Base-by-base conservation (phyloP, 2,797 vertebrate species). In the Anguilla marmorata region DNA sequence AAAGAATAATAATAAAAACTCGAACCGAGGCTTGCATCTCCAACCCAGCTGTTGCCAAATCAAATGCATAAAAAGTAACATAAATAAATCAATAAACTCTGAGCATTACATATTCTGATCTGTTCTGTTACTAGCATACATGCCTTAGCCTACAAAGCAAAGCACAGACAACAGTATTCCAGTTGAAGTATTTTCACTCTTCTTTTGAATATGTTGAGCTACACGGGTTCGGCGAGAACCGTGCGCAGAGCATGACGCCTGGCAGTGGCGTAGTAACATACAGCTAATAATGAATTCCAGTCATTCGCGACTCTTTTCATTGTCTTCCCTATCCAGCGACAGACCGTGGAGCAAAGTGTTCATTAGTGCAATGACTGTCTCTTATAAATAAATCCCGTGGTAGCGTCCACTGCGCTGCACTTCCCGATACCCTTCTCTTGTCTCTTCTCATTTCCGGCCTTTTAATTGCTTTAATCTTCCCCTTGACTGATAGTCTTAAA, bases 361-460 rank as follows among this genome's bases (percentile, higher is more conserved):
- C 85, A 76, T 74, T 86, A 74, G 12, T 48, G 45, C 45, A 48
- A 30, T 52, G 85, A 86, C 1, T 74, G 63, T 86, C 45, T 76
- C 45, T 50, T 76, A 52, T 76, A 86, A 86, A 86, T 54, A 86
- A 86, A n/a, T 72, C 50, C 21, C 30, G 85, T 33, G 14, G 48
- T 16, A 30, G 54, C 33, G 85, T 76, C 66, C 66, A 4, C 63
- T 24, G 24, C 41, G 45, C 37, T 72, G 37, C 30, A n/a, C 37
- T 74, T 86, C 74, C 66, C 74, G 27, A 52, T 86, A 52, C 74
- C 85, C 58, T 86, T 52, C 48, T 21, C 85, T 48, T 86, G 85
- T 76, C 85, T 74, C 66, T 86, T 72, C 85, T 86, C 16, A 14
- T 74, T 54, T 45, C 72, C 27, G 48, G n/a, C 63, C 66, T 86